Percentiles rank a stretch among this genome's conserved stretches.
Evolutionary conservation across 1,140 invertebrate genomes (phyloP).

Genomic region (Acromyrmex echinatior): DNA sequence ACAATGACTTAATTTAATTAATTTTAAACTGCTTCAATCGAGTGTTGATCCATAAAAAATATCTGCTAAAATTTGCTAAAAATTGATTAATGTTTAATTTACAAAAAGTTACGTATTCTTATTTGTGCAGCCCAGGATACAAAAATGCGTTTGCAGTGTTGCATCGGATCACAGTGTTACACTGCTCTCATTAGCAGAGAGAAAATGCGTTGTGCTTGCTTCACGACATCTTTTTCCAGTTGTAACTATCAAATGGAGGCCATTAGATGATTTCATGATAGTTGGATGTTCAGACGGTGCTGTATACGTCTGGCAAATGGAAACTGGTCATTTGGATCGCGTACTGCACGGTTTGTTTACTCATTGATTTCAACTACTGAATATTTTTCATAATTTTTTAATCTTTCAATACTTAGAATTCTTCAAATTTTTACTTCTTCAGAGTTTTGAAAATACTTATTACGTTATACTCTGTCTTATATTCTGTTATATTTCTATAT

Average conservation of each 20-base stretch:
- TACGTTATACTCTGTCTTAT: neutral
- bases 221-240: conserved; percentile 99
- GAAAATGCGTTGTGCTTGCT: conserved; percentile 97
- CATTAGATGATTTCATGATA: conserved; percentile 99
- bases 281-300: conserved; percentile 99
- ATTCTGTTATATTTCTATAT: neutral
- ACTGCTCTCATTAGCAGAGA: conserved; percentile 96
- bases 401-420: neutral
- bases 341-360: conserved; percentile 92
- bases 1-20: neutral
- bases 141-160: conserved; percentile 98
- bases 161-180: conserved; percentile 99
- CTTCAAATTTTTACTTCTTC: neutral
- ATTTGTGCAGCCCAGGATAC: conserved; percentile 92
- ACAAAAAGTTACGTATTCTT: neutral
- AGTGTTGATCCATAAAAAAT: neutral
- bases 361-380: neutral
- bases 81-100: neutral
- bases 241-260: conserved; percentile 98
- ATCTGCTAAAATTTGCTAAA: neutral
- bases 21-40: neutral
- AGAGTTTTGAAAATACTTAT: neutral
- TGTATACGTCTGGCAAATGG: conserved; percentile 99
- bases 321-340: conserved; percentile 98
- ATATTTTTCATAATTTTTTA: neutral